Base-by-base conservation (phyloP, 2,113 vertebrate genomes). In the human region DNA sequence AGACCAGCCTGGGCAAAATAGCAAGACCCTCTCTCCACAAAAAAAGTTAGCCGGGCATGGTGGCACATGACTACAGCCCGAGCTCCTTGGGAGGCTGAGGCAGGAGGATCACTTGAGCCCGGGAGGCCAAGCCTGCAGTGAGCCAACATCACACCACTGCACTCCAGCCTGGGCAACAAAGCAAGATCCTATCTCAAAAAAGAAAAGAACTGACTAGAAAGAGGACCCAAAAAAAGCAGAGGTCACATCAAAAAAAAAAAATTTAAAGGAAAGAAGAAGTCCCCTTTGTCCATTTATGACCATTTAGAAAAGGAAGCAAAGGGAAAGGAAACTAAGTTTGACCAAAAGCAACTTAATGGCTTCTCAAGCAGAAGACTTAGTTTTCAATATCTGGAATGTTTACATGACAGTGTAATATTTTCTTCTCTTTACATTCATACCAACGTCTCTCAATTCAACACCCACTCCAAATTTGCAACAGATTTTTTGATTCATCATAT, bases 381-480 rank as follows among this genome's bases (percentile, higher is more conserved):
- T 50, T 89, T 89, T 82, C 76, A 88, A 59, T 78, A 89, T 50
- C n/a, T 52, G 61, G 72, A 9, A 20, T 59, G 1, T 84, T 96
- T 78, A 70, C 7, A 59, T 18, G 68, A 84, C 68, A 43, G 32
- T 89, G 18, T 25, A 84, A 55, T 81, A 87, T 66, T 87, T 95
- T 72, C 83, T 76, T 89, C 48, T 68, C 57, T 50, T 89, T 89
- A 84, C 89, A 93, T 89, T 89, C 48, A 83, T 83, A 93, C 48
- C 57, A 83, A 27, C 1, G 52, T 88, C 78, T 78, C 14, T 83
- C 86, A 89, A 76, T 66, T 88, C 40, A 93, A 61, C 35, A 40
- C 30, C 8, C 13, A 40, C 22, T 81, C 10, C 32, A 75, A 89
- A 84, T 78, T 70, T 70, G 59, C 40, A 81, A 81, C 0, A 70